These are phyloP conservation scores for Bradypus variegatus DNA, from an alignment of 2,797 vertebrate species.

Conservation along the genomic window DNA sequence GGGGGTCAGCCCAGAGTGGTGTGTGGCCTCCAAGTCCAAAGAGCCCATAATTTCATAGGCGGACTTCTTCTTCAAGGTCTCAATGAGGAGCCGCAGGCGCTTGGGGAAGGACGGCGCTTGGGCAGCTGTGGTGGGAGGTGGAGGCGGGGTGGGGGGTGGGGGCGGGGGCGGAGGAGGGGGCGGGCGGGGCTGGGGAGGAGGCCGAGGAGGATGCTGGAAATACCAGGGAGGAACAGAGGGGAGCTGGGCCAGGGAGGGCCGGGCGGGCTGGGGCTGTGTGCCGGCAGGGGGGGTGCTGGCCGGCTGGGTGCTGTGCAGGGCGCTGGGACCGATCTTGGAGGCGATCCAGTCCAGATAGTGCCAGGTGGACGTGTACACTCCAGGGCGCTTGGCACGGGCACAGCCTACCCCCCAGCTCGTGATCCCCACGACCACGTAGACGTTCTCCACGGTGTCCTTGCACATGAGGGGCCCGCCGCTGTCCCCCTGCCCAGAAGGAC, in stretches of 20 bases:
- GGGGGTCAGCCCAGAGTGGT: background rate
- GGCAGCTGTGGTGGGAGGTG: background rate
- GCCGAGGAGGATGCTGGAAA: background rate
- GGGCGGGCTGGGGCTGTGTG: fast-evolving
- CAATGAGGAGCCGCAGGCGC: slow-evolving; percentile 39
- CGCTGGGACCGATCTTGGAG: slow-evolving; percentile 43
- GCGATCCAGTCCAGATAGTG: slow-evolving; percentile 65
- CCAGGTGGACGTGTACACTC: slow-evolving; percentile 67
- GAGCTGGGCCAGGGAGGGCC: fast-evolving
- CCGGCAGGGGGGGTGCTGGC: background rate
- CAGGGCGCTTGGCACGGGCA: slow-evolving; percentile 60
- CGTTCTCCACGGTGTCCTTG: slow-evolving; percentile 10
- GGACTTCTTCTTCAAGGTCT: slow-evolving; percentile 3
- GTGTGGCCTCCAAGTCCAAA: background rate
- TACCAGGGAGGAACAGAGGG: background rate
- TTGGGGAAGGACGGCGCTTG: slow-evolving; percentile 45
- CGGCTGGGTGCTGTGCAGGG: slow-evolving; percentile 1
- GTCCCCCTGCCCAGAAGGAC: slow-evolving; percentile 67
- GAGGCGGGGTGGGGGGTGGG: fast-evolving
- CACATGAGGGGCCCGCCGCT: slow-evolving; percentile 73
- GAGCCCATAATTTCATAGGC: fast-evolving
- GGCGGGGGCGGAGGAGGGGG: background rate
- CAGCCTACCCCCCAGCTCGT: slow-evolving; percentile 72
- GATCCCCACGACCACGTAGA: slow-evolving; percentile 64
- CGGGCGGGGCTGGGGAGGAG: background rate